Base-by-base conservation (phyloP, 2,113 vertebrate species). In the Galeopterus variegatus region DNA sequence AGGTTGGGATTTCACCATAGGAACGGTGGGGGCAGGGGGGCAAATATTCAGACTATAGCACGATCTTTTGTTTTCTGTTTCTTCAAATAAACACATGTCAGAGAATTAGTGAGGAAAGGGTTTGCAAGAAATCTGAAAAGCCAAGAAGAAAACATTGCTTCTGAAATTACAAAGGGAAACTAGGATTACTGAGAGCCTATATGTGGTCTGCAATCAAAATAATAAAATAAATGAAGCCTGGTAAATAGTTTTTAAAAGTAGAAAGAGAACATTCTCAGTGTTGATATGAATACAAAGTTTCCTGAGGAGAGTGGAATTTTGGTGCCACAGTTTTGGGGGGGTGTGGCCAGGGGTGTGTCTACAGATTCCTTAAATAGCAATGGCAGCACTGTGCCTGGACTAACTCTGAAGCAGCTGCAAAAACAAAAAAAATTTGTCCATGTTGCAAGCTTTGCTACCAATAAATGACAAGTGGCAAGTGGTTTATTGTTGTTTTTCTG, bases 261-360 rank as follows among this genome's bases (percentile, higher is more conserved):
- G 8, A 33, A 13, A 13, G 28, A 60, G 52, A 75, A 31, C 12
- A 50, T 58, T 70, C 50, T 87, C 41, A 9, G 4, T n/a, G 12
- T 36, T 23, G 4, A 56, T 1, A 31, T 79, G 31, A 31, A 36
- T 18, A 15, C 76, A 72, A 21, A 19, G 9, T 14, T 70, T 50
- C 11, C 36, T 11, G 12, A 64, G 12, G 24, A 17, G 6, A 31
- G 2, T 0, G 9, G 50, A 3, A 3, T 79, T 26, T 64, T 2
- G n/a, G 56, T 70, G 18, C n/a, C 18, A 0, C 0, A 12, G 15
- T 17, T 60, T 31, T 2, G 12, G 72, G 26, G 31, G n/a, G 3
- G 15, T 4, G 23, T 36, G n/a, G 12, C 58, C 58, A 33, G 21
- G 13, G 10, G 31, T 28, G 10, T 0, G 0, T 0, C 12, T 13